Base-by-base conservation (phyloP, 1,140 invertebrate species). In the Plectrocnemia conspersa region DNA sequence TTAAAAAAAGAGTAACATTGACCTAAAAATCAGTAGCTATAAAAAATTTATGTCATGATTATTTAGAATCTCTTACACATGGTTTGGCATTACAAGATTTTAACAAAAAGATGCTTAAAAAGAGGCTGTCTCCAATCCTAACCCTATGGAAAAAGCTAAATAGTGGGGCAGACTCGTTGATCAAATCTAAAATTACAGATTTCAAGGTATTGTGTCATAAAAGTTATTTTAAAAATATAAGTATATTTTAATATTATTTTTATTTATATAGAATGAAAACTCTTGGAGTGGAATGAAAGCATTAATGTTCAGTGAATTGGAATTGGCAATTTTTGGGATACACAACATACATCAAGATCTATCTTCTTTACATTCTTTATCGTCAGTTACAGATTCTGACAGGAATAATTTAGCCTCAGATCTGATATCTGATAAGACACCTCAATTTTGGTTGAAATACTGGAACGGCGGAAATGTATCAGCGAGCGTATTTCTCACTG, bases 121-220 rank as follows among this genome's bases (percentile, higher is more conserved):
- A 59, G 25, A 58, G 54, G 40, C 24, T 62, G 32, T 9, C 48
- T 25, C 60, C 60, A 9, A 52, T 58, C 21, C 41, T 62, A 7
- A 45, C 47, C 5, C 24, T 62, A 9, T 62, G 60, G 60, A 62
- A 62, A 44, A 58, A 59, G 54, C 42, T 62, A 9, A 62, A 62
- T 47, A 56, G 23, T 18, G 49, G 53, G 11, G 24, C 56, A 0
- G 56, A 62, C 24, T 60, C 52, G 29, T 29, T 53, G 27, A 42
- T 59, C 29, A 56, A 58, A 44, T 23, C 53, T 13, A 38, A 57
- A 42, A 38, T 55, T 9, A 33, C 18, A 36, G 52, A 61, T 44
- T 22, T 56, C 32, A 53, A 57, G 50, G 59, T 56, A 52, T 40
- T 24, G 22, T 27, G 24, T 52, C 13, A 29, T 29, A 29, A 7